phyloP scores from a whole-genome alignment of 1,140 invertebrate genomes.

The Latrodectus geometricus region DNA sequence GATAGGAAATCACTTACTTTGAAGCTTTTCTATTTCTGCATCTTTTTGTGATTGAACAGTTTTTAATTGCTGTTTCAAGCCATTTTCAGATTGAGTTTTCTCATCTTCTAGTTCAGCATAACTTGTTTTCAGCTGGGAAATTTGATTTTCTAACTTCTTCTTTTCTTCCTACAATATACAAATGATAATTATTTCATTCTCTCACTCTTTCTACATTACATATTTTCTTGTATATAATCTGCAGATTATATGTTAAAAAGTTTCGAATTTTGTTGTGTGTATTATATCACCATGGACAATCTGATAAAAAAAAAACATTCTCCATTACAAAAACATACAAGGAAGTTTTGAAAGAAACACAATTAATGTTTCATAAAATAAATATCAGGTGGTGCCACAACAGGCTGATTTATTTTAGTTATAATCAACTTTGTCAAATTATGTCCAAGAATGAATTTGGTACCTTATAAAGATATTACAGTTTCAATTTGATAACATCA shows the following conservation, averaged over 20 bases:
- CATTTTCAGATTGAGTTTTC: conserved; percentile 46
- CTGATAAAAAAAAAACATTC: no score
- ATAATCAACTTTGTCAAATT: no score
- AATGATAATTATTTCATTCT: neutral
- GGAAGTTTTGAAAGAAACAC: no score
- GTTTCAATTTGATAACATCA: no score
- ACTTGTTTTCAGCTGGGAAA: conserved; percentile 50
- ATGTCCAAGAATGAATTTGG: no score
- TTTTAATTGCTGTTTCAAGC: conserved; percentile 42
- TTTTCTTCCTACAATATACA: conserved; percentile 25
- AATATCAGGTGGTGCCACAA: no score
- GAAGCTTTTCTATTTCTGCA: conserved; percentile 54
- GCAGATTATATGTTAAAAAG: no score
- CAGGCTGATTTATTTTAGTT: no score
- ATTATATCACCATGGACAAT: no score
- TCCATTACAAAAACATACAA: no score
- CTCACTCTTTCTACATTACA: neutral
- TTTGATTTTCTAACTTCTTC: conserved; percentile 33
- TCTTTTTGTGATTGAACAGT: conserved; percentile 45
- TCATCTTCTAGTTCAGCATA: conserved; percentile 55
- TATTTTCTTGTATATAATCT: no score
- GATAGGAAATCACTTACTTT: conserved; percentile 11
- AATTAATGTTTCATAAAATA: neutral
- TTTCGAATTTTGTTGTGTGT: neutral
- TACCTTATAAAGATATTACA: no score